A percentile compares a stretch with the other conserved stretches of the same genome.
These are phyloP conservation scores for Desmodus rotundus DNA, from an alignment of 2,113 vertebrate genomes.

Conservation along the genomic window DNA sequence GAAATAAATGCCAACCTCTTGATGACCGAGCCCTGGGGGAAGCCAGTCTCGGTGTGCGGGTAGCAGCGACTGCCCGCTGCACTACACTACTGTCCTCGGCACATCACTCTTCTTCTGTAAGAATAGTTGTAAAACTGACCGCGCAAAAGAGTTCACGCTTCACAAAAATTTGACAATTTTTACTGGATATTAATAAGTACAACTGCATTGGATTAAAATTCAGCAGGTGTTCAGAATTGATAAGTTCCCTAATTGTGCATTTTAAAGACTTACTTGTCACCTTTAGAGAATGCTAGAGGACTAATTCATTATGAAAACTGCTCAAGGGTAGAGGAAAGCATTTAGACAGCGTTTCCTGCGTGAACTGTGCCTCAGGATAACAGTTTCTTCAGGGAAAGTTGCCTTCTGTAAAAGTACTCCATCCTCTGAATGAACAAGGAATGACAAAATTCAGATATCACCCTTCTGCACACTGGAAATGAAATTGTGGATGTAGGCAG, in stretches of 20 bases:
- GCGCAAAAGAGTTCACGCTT: background rate
- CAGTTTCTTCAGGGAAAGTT: background rate
- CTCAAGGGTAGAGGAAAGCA: background rate
- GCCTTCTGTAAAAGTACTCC: background rate
- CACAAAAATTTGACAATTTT: background rate
- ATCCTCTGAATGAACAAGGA: background rate
- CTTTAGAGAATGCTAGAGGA: background rate
- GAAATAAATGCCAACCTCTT: background rate
- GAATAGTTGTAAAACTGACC: no score
- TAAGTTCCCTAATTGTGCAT: background rate
- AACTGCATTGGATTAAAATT: background rate
- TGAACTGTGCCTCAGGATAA: background rate
- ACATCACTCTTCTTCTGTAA: fast-evolving
- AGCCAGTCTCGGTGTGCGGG: background rate
- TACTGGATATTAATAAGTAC: background rate
- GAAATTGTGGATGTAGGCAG: background rate
- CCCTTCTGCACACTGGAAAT: background rate
- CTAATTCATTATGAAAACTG: background rate
- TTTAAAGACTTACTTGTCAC: background rate
- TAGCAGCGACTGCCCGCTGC: fast-evolving
- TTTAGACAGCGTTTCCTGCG: background rate
- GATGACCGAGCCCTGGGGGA: no score
- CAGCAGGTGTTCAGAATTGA: background rate
- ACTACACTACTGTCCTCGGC: background rate
- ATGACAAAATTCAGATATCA: background rate